These are phyloP conservation scores for Danaus chrysippus DNA, from an alignment of 2,888 invertebrate species.

Conservation along the genomic window DNA sequence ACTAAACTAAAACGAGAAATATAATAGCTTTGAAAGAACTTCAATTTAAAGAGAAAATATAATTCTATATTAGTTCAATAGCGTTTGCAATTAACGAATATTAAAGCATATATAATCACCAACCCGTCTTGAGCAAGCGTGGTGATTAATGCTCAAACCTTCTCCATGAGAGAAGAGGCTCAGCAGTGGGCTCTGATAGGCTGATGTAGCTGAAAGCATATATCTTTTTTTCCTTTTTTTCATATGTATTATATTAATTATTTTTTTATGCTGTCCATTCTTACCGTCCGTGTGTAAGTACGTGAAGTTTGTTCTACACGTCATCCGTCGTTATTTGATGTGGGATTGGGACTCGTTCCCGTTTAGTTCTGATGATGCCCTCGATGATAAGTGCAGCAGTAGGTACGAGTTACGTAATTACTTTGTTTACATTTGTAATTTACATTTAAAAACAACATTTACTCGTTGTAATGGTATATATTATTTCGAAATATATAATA, in stretches of 20 bases:
- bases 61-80: too few relatives aligned
- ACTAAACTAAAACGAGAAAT: too few relatives aligned
- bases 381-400: slow-evolving; percentile 50
- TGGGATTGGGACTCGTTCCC: slow-evolving; percentile 63
- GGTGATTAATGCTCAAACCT: too few relatives aligned
- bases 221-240: too few relatives aligned
- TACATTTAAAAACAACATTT: slow-evolving; percentile 1
- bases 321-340: slow-evolving; percentile 69
- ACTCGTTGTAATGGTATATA: background rate
- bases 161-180: too few relatives aligned
- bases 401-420: slow-evolving; percentile 38
- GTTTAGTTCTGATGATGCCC: slow-evolving; percentile 67
- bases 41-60: too few relatives aligned
- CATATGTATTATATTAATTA: background rate
- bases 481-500: background rate
- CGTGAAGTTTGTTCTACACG: slow-evolving; percentile 65
- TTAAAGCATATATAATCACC: too few relatives aligned
- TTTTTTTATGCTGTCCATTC: background rate
- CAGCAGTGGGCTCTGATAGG: too few relatives aligned
- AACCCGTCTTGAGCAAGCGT: too few relatives aligned
- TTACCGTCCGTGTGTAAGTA: slow-evolving; percentile 40
- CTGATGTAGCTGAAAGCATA: too few relatives aligned
- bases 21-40: too few relatives aligned
- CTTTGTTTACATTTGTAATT: slow-evolving; percentile 15
- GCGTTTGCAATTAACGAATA: too few relatives aligned